Evolutionary conservation across 2,888 invertebrate genomes (phyloP), one percentile per base, ranked within the genome.

Genomic region (Carcina quercana): DNA sequence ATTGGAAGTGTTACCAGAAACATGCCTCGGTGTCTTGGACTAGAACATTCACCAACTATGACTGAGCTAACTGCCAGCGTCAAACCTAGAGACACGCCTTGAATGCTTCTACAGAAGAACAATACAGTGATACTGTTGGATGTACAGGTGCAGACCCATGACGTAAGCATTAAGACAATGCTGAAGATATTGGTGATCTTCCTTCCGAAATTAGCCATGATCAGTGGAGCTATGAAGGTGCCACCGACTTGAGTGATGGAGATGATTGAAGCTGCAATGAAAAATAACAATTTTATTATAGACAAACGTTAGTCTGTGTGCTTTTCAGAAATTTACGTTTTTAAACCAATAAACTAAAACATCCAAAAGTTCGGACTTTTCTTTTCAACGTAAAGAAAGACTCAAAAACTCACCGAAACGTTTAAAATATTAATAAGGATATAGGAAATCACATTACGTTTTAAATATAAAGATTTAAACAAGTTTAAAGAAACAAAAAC

Each of bases 11-110:
- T 79, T 3, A 89, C 82, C 17, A 88, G 76, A 13, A 89, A 78
- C 1, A 86, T 76, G 0, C 90, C 89, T 19, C 91, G 73, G 40
- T 88, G 79, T 41, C 75, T 79, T 0, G 87, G 89, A 32, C 86
- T 85, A n/a, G 84, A 79, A 37, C 78, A 86, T 44, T 88, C 88
- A 15, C 86, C 86, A 19, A 86, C 72, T 37, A 86, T 84, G 3
- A 85, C 76, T 0, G 86, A 74, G 0, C 73, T 67, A 1, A 85
- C 57, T 0, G 86, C 65, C 4, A 73, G 67, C 20, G 84, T 58
- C 40, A 88, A 58, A 0, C 89, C 89, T 4, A 68, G 65, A n/a
- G 80, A 71, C 33, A 85, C 36, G 14, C 86, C 86, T 40, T 68
- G 65, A 5, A 37, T 25, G n/a, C 34, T 13, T 25, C 37, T 24